Conservation (phyloP, 2,113 vertebrate species). For the Strix uralensis region DNA sequence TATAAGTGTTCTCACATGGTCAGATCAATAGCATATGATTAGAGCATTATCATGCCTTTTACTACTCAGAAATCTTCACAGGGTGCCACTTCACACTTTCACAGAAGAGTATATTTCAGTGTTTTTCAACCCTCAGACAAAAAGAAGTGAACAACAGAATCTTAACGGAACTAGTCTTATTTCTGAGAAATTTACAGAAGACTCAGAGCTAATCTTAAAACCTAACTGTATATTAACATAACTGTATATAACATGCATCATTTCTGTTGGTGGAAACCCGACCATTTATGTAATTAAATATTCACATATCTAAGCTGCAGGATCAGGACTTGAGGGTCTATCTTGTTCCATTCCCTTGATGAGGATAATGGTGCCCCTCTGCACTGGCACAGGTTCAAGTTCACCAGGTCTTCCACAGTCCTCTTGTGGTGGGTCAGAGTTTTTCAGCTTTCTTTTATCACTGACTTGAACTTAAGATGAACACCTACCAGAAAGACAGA, state of each 20-base stretch:
- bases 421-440: background rate
- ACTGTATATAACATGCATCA: background rate
- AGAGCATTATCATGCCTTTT: background rate
- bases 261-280: background rate
- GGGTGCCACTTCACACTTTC: background rate
- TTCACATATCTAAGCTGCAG: background rate
- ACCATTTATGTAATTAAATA: background rate
- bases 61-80: background rate
- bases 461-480: background rate
- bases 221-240: background rate
- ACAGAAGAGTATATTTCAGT: background rate
- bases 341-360: background rate
- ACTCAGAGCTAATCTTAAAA: background rate
- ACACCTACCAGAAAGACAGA: background rate
- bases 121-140: background rate
- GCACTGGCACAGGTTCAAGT: background rate
- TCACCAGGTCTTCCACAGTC: background rate
- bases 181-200: background rate
- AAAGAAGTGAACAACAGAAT: background rate
- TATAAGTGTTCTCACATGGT: background rate
- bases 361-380: background rate
- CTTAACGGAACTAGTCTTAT: background rate
- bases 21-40: background rate
- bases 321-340: background rate
- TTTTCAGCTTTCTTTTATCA: background rate